These are phyloP conservation scores for Coracopsis vasa DNA, from an alignment of 2,113 vertebrate species.

Conservation along the genomic window DNA sequence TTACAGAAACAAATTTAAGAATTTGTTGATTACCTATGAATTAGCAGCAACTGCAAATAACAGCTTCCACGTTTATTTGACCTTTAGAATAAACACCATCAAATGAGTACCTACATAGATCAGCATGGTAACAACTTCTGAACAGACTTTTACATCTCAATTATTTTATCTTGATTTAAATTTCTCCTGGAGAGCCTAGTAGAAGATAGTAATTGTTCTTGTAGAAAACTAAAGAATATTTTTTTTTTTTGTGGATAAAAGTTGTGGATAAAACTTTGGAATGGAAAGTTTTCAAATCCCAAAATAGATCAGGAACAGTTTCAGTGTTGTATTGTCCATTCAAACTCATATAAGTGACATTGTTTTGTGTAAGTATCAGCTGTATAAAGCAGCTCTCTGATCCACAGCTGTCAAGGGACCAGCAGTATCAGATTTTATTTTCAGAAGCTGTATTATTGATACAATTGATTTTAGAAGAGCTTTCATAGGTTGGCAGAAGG, in stretches of 20 bases:
- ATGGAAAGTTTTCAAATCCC: background rate
- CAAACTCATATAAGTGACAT: background rate
- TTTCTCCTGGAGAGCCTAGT: background rate
- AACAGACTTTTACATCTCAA: background rate
- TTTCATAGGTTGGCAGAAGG: background rate
- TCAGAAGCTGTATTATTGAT: slow-evolving; percentile 1
- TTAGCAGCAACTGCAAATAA: background rate
- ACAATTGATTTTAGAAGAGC: slow-evolving; percentile 15
- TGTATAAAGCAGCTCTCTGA: background rate
- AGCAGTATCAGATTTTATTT: background rate
- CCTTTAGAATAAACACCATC: background rate
- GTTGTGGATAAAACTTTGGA: background rate
- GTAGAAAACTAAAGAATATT: background rate
- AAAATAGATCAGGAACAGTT: background rate
- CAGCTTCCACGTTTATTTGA: background rate
- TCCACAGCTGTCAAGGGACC: background rate
- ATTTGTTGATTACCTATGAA: background rate
- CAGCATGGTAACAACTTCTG: background rate
- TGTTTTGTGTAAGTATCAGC: background rate
- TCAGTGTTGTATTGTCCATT: background rate
- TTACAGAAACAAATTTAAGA: background rate
- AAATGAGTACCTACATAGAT: background rate
- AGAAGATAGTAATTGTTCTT: background rate
- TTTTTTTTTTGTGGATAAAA: background rate
- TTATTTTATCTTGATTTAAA: background rate